Conservation (phyloP, 2,797 vertebrate species). For the Ammospiza maritima region DNA sequence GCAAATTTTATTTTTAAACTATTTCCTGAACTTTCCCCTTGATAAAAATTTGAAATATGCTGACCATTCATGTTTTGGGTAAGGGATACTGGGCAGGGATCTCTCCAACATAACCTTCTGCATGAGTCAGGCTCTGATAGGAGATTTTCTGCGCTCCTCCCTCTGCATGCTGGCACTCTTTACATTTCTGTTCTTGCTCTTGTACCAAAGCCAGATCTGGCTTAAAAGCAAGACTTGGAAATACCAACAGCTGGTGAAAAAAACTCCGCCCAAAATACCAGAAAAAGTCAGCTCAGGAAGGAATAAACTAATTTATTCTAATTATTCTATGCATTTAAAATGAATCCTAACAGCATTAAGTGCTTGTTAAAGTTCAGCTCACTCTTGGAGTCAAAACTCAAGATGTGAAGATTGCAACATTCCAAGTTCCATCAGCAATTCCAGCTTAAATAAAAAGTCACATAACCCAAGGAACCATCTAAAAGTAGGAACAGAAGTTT, state of each 20-base stretch:
- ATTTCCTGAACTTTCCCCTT: not conserved
- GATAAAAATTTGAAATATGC: slow-evolving; percentile 6
- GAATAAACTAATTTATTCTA: not conserved
- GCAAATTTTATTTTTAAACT: not conserved
- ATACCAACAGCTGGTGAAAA: not conserved
- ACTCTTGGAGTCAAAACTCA: not conserved
- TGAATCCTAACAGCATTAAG: not conserved
- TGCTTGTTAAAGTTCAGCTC: not conserved
- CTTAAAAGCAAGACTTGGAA: slow-evolving; percentile 5
- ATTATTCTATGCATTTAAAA: not conserved
- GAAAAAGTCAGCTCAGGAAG: not conserved
- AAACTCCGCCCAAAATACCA: not conserved
- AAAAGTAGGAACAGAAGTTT: not conserved
- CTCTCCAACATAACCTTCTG: not conserved
- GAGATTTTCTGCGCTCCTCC: slow-evolving; percentile 31
- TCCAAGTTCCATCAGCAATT: not conserved
- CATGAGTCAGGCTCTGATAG: slow-evolving; percentile 26
- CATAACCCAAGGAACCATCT: not conserved
- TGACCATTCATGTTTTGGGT: not conserved
- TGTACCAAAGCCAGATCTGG: slow-evolving; percentile 7
- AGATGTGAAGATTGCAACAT: not conserved
- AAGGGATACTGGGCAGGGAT: not conserved
- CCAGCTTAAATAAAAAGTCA: not conserved
- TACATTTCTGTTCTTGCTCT: not conserved
- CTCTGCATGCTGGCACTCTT: not conserved